Evolutionary conservation across 2,888 invertebrate genomes (phyloP).

Genomic region (Neoscelio sp.): DNA sequence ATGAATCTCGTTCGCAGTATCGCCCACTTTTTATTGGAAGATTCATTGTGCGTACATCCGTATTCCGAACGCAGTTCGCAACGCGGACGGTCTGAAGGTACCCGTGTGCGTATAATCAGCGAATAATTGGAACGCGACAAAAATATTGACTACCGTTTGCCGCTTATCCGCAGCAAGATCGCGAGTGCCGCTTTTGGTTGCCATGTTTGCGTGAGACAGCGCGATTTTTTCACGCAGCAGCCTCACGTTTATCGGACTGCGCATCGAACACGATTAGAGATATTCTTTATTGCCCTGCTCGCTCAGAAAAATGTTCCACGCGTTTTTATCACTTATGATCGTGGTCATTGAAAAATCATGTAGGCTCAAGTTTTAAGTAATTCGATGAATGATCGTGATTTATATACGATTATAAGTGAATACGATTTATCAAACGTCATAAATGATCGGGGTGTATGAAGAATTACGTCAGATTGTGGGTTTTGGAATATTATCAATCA

Average conservation of each 20-base stretch:
- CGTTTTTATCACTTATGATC: slow-evolving; percentile 1
- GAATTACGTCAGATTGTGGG: no score
- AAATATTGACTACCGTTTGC: slow-evolving; percentile 63
- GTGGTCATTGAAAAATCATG: background rate
- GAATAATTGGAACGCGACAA: slow-evolving; percentile 66
- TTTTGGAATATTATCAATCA: no score
- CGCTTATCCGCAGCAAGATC: slow-evolving; percentile 60
- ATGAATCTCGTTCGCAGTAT: slow-evolving; percentile 10
- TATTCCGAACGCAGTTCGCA: slow-evolving; percentile 24
- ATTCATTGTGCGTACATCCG: slow-evolving; percentile 48
- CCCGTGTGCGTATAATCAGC: slow-evolving; percentile 56
- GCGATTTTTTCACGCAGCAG: slow-evolving; percentile 41
- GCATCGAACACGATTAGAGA: slow-evolving; percentile 54
- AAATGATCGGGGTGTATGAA: no score
- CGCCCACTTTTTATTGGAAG: slow-evolving; percentile 26
- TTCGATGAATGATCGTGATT: no score
- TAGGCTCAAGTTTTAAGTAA: no score
- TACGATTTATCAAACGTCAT: no score
- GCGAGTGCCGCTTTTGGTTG: slow-evolving; percentile 25
- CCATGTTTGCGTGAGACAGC: slow-evolving; percentile 40
- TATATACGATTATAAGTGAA: no score
- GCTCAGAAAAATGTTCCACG: background rate
- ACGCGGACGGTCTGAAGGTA: slow-evolving; percentile 15
- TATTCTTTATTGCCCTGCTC: slow-evolving; percentile 19
- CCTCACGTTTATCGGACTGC: slow-evolving; percentile 34